phyloP scores from a whole-genome alignment of 2,113 vertebrate species.

The Corythoichthys haematopterus region DNA sequence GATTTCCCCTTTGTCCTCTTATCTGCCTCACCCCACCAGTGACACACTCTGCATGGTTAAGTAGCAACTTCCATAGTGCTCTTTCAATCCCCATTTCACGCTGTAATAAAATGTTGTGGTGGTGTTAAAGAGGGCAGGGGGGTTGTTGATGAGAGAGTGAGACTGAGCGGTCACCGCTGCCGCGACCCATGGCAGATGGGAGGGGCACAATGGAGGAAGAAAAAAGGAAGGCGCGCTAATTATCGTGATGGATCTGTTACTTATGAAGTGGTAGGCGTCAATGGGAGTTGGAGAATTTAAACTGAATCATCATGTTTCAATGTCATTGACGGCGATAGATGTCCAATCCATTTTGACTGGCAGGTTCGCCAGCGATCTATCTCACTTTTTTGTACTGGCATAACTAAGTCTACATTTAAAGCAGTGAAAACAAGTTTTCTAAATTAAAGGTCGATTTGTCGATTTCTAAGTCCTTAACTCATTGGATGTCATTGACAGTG shows the following conservation, averaged over 20 bases:
- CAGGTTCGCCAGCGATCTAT: too few relatives aligned
- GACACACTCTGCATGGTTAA: slow-evolving; percentile 77
- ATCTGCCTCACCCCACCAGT: slow-evolving; percentile 56
- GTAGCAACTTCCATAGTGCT: slow-evolving; percentile 69
- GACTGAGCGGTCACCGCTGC: slow-evolving; percentile 72
- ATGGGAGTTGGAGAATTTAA: too few relatives aligned
- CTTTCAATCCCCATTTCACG: slow-evolving; percentile 85
- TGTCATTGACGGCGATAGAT: too few relatives aligned
- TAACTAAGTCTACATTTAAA: too few relatives aligned
- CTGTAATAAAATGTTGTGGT: slow-evolving; percentile 79
- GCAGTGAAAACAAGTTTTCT: too few relatives aligned
- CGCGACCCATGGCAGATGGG: slow-evolving; percentile 54
- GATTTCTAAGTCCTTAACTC: too few relatives aligned
- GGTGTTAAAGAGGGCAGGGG: slow-evolving; percentile 74
- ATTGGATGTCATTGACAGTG: too few relatives aligned
- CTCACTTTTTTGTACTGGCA: too few relatives aligned
- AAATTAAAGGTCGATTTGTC: too few relatives aligned
- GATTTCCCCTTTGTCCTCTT: slow-evolving; percentile 69
- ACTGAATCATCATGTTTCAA: too few relatives aligned
- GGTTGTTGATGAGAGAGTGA: slow-evolving; percentile 65
- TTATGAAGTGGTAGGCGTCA: slow-evolving; percentile 6
- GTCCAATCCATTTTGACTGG: too few relatives aligned
- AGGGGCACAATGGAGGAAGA: slow-evolving; percentile 4
- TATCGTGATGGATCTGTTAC: slow-evolving; percentile 20
- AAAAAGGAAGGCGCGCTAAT: background rate